phyloP scores from a whole-genome alignment of 2,797 vertebrate species.

The Delichon dasypus region DNA sequence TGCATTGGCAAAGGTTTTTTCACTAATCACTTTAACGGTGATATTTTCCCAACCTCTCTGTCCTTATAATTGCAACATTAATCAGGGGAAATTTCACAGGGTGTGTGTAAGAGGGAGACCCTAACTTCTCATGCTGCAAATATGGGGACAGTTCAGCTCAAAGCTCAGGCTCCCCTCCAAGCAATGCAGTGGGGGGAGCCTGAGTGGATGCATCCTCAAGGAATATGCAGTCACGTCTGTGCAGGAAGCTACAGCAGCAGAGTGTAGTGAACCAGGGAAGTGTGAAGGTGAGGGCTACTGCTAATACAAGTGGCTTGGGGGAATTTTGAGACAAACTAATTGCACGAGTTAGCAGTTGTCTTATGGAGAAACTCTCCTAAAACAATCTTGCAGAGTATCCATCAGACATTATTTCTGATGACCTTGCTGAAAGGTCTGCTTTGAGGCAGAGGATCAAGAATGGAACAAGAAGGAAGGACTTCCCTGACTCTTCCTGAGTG shows the following conservation, averaged over 20 bases:
- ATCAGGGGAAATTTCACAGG: neutral
- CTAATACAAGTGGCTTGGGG: neutral
- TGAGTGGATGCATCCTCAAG: neutral
- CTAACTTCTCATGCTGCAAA: neutral
- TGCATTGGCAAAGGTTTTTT: conserved; percentile 23
- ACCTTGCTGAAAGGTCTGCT: neutral
- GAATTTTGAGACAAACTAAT: neutral
- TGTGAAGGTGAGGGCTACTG: neutral
- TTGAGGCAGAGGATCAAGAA: neutral
- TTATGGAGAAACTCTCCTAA: neutral
- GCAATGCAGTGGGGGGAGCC: neutral
- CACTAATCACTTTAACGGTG: neutral
- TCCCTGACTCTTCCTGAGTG: neutral
- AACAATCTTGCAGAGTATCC: neutral
- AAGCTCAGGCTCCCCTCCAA: neutral
- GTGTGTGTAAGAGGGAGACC: neutral
- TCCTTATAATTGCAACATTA: conserved; percentile 31
- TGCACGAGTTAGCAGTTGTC: neutral
- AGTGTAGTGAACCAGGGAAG: neutral
- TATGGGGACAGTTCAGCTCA: neutral
- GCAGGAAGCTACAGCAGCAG: neutral
- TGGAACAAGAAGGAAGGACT: neutral
- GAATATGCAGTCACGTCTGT: neutral
- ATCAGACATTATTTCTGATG: neutral
- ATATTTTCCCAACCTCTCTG: conserved; percentile 13